Conservation (phyloP, 2,113 vertebrate species). For the Xiphophorus maculatus region DNA sequence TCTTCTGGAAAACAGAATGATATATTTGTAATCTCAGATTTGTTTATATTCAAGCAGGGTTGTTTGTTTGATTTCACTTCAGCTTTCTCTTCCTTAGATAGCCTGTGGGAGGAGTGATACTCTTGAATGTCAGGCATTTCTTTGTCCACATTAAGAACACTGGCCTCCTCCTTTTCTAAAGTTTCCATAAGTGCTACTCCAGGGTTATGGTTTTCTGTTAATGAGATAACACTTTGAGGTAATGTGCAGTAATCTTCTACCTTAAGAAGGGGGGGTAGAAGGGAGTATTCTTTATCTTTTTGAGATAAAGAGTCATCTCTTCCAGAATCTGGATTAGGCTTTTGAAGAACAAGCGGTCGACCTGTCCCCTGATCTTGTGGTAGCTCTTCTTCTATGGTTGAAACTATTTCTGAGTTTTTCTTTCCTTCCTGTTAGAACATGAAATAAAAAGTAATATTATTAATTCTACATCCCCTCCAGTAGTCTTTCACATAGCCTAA, state of each 20-base stretch:
- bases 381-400: conserved; percentile 23
- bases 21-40: conserved; percentile 39
- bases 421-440: conserved; percentile 53
- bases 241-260: conserved; percentile 17
- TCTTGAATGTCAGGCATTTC: conserved; percentile 21
- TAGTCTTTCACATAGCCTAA: background rate
- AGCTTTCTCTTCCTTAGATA: conserved; percentile 51
- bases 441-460: conserved; percentile 21
- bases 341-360: conserved; percentile 16
- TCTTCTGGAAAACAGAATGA: conserved; percentile 38
- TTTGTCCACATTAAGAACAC: conserved; percentile 2
- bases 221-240: conserved; percentile 25
- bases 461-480: background rate
- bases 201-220: conserved; percentile 16
- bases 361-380: conserved; percentile 24
- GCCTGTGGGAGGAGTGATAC: background rate
- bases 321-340: conserved; percentile 15
- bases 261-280: conserved; percentile 14
- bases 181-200: conserved; percentile 19
- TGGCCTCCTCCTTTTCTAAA: conserved; percentile 13
- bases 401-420: conserved; percentile 38
- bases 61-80: conserved; percentile 52
- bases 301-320: conserved; percentile 30
- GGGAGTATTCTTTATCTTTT: conserved; percentile 19
- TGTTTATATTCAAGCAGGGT: conserved; percentile 32